Evolutionary conservation across 2,888 invertebrate genomes (phyloP).

Genomic region (Monoplex corrugatus): DNA sequence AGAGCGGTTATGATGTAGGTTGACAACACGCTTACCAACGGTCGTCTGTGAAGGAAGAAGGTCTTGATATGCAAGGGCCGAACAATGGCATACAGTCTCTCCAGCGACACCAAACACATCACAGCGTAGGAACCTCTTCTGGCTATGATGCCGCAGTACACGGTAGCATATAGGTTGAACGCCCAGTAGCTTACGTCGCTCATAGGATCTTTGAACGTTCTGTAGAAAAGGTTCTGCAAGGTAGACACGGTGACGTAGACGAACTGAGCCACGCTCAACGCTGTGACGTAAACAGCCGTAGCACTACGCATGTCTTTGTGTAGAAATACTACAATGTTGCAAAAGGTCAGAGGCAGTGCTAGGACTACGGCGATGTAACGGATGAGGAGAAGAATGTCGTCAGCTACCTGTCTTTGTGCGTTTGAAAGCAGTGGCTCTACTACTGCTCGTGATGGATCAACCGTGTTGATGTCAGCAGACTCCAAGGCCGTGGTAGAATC

Average conservation of each 20-base stretch:
- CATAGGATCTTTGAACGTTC: not conserved
- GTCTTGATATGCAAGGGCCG: not conserved
- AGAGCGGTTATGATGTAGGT: not conserved
- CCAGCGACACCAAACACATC: not conserved
- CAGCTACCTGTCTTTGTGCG: not conserved
- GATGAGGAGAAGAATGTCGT: not conserved
- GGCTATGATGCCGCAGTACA: not conserved
- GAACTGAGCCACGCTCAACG: not conserved
- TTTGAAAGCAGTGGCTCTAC: no score
- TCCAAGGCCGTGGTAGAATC: no score
- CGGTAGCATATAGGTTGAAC: not conserved
- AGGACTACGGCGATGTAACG: not conserved
- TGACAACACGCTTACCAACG: not conserved
- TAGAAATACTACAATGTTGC: slow-evolving; percentile 11
- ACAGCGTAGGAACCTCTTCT: not conserved
- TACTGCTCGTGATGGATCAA: no score
- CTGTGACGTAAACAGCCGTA: not conserved
- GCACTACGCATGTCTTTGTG: slow-evolving; percentile 10
- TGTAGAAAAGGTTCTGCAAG: not conserved
- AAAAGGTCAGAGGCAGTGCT: not conserved
- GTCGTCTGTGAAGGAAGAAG: not conserved
- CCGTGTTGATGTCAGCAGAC: no score
- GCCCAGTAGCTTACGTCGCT: not conserved
- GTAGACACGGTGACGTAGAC: not conserved
- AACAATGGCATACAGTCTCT: not conserved